Percentiles rank a stretch among this genome's conserved stretches.
phyloP scores from a whole-genome alignment of 2,797 vertebrate species.

The Amazona finschi region DNA sequence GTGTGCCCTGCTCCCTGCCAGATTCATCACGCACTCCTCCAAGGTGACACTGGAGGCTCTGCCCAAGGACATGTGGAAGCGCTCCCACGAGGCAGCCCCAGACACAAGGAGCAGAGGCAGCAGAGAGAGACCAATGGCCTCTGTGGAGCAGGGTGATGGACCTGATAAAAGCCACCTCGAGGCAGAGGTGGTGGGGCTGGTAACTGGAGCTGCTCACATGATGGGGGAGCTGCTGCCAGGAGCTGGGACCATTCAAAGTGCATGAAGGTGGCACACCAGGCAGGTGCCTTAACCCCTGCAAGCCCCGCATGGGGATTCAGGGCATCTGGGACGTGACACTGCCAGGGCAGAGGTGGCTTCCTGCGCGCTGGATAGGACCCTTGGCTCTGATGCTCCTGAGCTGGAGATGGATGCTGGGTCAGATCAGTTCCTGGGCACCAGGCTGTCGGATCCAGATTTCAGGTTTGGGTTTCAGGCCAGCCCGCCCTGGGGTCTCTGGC shows the following conservation, averaged over 20 bases:
- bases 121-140: background rate
- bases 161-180: background rate
- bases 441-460: background rate
- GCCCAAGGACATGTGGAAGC: background rate
- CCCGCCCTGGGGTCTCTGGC: background rate
- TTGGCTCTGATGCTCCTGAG: accelerated
- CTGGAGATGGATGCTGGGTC: background rate
- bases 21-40: background rate
- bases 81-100: background rate
- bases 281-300: background rate
- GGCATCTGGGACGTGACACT: background rate
- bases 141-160: background rate
- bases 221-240: background rate
- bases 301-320: accelerated
- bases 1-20: background rate
- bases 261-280: background rate
- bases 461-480: background rate
- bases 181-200: background rate
- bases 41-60: background rate
- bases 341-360: background rate
- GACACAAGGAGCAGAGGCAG: background rate
- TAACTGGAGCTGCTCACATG: background rate
- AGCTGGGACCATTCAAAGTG: background rate
- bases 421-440: background rate
- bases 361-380: accelerated